Percentiles rank a stretch among this genome's conserved stretches.
phyloP scores from a whole-genome alignment of 2,113 vertebrate species.

The Piliocolobus tephrosceles region DNA sequence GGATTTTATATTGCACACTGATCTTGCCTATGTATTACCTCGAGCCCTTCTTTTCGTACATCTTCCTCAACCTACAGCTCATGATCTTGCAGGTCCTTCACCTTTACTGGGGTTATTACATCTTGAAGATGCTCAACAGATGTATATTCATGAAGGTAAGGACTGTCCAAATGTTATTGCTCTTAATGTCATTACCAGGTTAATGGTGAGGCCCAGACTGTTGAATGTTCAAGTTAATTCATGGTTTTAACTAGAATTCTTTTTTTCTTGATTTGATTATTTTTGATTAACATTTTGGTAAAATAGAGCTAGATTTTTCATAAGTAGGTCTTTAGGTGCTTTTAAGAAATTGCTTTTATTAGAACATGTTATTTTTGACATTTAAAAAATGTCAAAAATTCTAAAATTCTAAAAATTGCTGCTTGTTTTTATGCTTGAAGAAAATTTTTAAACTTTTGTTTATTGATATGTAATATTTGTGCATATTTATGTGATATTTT shows the following conservation, averaged over 20 bases:
- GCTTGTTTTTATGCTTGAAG: not conserved
- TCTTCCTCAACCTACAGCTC: constrained; percentile 93
- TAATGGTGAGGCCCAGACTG: not conserved
- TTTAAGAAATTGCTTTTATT: constrained; percentile 40
- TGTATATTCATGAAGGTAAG: constrained; percentile 92
- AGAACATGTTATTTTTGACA: not conserved
- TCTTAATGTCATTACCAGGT: not conserved
- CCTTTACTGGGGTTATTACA: constrained; percentile 94
- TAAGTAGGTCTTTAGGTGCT: not conserved
- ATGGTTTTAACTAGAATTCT: not conserved
- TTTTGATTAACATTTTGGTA: not conserved
- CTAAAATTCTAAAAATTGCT: not conserved
- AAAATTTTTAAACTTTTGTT: not conserved
- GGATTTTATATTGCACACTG: constrained; percentile 94
- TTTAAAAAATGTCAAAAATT: not conserved
- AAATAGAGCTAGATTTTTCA: not conserved
- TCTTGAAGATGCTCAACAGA: constrained; percentile 91
- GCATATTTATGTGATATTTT: not conserved
- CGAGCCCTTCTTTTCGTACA: constrained; percentile 92
- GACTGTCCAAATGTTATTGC: accelerated
- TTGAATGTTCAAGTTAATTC: not conserved
- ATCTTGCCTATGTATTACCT: constrained; percentile 88
- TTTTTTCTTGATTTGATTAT: not conserved
- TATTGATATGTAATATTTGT: not conserved
- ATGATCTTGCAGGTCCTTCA: constrained; percentile 91